Conservation (phyloP, 2,113 vertebrate genomes). For the Oenanthe oenanthe region DNA sequence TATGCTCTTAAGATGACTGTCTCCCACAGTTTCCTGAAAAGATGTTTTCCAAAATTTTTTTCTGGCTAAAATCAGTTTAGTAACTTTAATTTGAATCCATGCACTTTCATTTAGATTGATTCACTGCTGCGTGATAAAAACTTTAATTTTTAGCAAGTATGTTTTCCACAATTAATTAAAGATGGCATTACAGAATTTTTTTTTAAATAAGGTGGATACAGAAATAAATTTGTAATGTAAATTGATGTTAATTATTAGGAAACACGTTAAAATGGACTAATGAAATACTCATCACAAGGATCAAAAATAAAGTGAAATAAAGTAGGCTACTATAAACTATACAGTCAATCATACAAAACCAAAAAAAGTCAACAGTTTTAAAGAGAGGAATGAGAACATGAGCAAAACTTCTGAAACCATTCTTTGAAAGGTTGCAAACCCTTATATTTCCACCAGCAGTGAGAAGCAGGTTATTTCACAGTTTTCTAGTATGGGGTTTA, state of each 20-base stretch:
- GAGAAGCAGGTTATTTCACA: background rate
- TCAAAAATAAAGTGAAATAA: background rate
- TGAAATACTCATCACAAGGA: background rate
- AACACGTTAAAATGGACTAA: background rate
- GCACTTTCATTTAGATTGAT: background rate
- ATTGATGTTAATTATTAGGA: background rate
- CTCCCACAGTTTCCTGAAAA: background rate
- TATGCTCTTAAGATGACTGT: background rate
- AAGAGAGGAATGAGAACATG: background rate
- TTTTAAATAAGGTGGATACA: background rate
- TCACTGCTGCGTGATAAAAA: background rate
- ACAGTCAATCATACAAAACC: background rate
- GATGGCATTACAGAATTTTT: background rate
- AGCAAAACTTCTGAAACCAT: background rate
- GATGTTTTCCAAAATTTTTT: background rate
- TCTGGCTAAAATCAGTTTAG: background rate
- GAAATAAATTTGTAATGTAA: background rate
- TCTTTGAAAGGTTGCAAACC: background rate
- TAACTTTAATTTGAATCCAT: background rate
- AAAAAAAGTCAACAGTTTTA: background rate
- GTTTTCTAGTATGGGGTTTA: background rate
- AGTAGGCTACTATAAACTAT: background rate
- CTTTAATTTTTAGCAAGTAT: background rate
- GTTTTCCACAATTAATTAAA: background rate
- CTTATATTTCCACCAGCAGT: background rate